Percentiles rank a stretch among this genome's conserved stretches.
Evolutionary conservation across 92 coral and sea anemone genomes (phyloP).

Genomic region (Zoanthus sociatus): DNA sequence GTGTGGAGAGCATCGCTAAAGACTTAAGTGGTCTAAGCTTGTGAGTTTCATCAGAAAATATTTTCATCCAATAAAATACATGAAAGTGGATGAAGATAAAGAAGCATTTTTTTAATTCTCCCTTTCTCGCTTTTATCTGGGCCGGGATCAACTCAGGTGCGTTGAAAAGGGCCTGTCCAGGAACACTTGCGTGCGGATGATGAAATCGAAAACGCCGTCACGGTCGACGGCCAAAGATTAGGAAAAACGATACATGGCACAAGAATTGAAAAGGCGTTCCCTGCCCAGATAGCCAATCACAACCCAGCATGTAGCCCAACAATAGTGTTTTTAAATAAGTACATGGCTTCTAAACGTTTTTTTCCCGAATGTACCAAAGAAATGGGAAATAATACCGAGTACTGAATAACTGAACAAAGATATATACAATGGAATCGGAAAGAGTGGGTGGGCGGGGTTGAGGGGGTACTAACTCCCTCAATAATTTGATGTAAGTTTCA

Average conservation of each 20-base stretch:
- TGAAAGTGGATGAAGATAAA: neutral
- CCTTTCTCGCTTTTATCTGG: conserved; percentile 17
- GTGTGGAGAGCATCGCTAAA: conserved; percentile 20
- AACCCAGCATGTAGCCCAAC: conserved; percentile 3
- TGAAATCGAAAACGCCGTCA: neutral
- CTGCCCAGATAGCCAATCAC: conserved; percentile 42
- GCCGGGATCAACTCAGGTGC: conserved; percentile 25
- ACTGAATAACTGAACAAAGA: neutral
- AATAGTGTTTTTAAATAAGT: neutral
- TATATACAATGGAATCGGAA: neutral
- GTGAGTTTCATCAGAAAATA: conserved; percentile 28
- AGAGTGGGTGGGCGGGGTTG: no score
- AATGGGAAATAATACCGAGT: neutral
- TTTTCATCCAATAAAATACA: neutral
- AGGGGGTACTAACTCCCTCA: no score
- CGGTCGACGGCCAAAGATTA: no score
- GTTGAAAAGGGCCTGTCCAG: conserved; percentile 9
- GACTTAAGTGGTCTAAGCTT: conserved; percentile 42
- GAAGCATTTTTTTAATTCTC: neutral
- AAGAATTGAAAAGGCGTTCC: conserved; percentile 8
- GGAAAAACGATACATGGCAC: no score
- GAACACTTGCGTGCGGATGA: conserved; percentile 25
- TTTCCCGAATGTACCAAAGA: neutral
- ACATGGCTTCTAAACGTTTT: conserved; percentile 4
- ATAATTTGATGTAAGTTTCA: no score